A percentile compares a stretch with the other conserved stretches of the same genome.
These are phyloP conservation scores for Myzus persicae DNA, from an alignment of 1,140 invertebrate genomes.

Conservation along the genomic window DNA sequence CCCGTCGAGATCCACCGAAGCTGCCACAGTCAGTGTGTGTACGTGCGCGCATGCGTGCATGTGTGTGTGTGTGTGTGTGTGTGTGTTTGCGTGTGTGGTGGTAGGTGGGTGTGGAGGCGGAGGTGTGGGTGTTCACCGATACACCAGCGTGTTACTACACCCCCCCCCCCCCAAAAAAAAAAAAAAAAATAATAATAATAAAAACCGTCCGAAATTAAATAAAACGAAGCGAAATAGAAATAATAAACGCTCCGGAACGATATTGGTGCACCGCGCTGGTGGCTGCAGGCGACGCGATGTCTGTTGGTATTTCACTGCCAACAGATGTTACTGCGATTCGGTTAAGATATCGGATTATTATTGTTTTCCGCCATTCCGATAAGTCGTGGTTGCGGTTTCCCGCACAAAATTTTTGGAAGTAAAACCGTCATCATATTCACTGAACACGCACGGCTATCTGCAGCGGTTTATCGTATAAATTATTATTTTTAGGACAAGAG, in stretches of 20 bases:
- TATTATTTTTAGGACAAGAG: too few relatives aligned
- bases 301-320: not conserved
- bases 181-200: not conserved
- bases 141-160: slow-evolving; percentile 10
- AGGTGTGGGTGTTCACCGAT: not conserved
- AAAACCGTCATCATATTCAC: not conserved
- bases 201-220: slow-evolving; percentile 14
- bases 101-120: too few relatives aligned
- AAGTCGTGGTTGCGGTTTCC: not conserved
- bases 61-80: too few relatives aligned
- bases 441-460: not conserved
- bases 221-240: not conserved
- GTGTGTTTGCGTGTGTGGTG: too few relatives aligned
- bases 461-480: not conserved
- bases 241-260: not conserved
- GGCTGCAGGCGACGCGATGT: not conserved
- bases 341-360: not conserved
- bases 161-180: too few relatives aligned
- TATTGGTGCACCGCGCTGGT: not conserved
- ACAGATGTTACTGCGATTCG: slow-evolving; percentile 12
- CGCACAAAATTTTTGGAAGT: not conserved
- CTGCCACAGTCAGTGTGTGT: not conserved
- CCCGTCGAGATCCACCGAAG: not conserved
- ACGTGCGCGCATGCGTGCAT: not conserved
- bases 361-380: not conserved